Evolutionary conservation across 1,140 invertebrate species (phyloP), one percentile per base, ranked within the genome.

Genomic region (Lepidurus apus): DNA sequence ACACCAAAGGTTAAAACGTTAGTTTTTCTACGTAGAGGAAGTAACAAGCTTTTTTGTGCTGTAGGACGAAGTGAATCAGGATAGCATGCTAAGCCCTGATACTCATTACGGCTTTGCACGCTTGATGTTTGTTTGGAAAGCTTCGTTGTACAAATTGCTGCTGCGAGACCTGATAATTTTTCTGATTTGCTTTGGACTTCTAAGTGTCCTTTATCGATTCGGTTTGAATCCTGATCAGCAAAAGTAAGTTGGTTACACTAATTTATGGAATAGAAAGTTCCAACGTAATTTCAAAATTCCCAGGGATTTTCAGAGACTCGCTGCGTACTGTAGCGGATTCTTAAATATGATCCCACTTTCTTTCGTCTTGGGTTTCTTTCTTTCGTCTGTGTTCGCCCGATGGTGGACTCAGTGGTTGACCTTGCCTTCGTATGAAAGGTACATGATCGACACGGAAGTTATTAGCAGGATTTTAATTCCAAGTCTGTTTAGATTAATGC

Each of bases 281-380:
- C 24, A 10, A 24, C 43, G 34, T 13, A 53, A 77, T n/a, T 11
- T 9, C 1, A 65, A n/a, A 21, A 5, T 42, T n/a, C 83, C 34
- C 84, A 91, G 90, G 81, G 82, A 87, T 73, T 96, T 95, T 83
- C 93, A 94, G 84, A 88, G 88, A 74, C 84, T 95, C 24, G 90
- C 92, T 0, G 87, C 88, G 74, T 94, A 95, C 83, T 95, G 93
- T 84, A 90, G 91, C 81, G 90, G 88, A 45, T 93, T 93, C 84
- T 91, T 90, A 78, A 90, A 91, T 81, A 87, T 94, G 42, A 95
- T 95, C 82, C 93, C 93, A 26, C 84, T 95, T 73, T 93, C 93
- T 13, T 95, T 95, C 84, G 93, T 96, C 24, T 87, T 96, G 74
- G 94, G 94, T 75, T 98, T 95, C 85, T 98, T 97, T 85, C 95